These are phyloP conservation scores for Sphaerophoria rueppellii DNA, from an alignment of 2,888 invertebrate species.

Conservation along the genomic window DNA sequence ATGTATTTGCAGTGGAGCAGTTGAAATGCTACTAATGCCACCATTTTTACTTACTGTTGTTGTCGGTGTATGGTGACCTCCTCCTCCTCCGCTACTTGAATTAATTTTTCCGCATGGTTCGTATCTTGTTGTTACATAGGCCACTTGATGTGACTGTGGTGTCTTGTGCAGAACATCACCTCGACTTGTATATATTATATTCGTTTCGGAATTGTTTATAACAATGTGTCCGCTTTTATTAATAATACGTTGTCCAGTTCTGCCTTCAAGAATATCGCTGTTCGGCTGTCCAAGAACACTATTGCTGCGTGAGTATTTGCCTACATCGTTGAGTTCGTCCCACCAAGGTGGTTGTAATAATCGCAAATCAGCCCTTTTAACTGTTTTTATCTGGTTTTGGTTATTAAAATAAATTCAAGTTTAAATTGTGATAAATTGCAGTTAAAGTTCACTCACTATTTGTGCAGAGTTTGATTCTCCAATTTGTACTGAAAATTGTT, in stretches of 20 bases:
- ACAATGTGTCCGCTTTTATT: conserved; percentile 72
- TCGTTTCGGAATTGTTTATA: conserved; percentile 74
- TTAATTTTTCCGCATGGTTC: conserved; percentile 77
- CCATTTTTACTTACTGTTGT: conserved; percentile 68
- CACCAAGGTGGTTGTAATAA: conserved; percentile 97
- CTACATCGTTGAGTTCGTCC: conserved; percentile 92
- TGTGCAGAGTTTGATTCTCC: conserved; percentile 64
- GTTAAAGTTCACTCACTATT: conserved; percentile 56
- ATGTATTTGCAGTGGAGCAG: conserved; percentile 78
- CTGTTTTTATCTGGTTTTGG: conserved; percentile 82
- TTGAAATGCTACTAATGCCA: conserved; percentile 72
- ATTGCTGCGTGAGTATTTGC: conserved; percentile 75
- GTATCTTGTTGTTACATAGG: conserved; percentile 79
- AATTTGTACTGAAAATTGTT: conserved; percentile 87
- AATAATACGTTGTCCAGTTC: conserved; percentile 61
- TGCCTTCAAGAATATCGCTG: conserved; percentile 48
- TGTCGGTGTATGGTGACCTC: conserved; percentile 70
- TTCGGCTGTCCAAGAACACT: conserved; percentile 58
- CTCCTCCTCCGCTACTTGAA: conserved; percentile 22
- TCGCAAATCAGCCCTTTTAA: conserved; percentile 94
- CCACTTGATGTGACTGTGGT: conserved; percentile 69
- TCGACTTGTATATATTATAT: conserved; percentile 75
- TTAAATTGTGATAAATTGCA: not conserved
- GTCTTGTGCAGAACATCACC: conserved; percentile 64
- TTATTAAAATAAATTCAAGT: not conserved